Conservation (phyloP, 2,113 vertebrate species). For the Neogobius melanostomus region DNA sequence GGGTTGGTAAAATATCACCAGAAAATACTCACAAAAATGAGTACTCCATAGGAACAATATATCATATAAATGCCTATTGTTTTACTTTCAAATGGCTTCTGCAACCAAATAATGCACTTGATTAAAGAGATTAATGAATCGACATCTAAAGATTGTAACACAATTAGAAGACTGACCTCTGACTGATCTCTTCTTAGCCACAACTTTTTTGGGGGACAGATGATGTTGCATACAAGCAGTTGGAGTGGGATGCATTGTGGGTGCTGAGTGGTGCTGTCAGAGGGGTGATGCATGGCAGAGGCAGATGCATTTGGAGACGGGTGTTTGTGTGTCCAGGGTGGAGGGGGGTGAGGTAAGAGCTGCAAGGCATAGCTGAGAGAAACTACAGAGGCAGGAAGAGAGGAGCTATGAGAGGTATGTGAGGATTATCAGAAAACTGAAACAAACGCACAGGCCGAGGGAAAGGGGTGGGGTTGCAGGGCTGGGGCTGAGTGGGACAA, state of each 20-base stretch:
- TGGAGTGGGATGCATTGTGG: conserved; percentile 54
- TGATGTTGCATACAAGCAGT: conserved; percentile 40
- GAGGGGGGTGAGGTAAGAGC: conserved; percentile 47
- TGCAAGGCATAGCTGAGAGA: conserved; percentile 47
- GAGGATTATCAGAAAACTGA: conserved; percentile 78
- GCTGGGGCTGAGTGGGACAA: background rate
- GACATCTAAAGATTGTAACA: too few species aligned
- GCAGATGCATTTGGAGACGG: conserved; percentile 57
- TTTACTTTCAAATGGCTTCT: too few species aligned
- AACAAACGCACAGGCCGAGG: conserved; percentile 40
- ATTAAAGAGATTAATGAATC: background rate
- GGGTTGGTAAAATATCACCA: too few species aligned
- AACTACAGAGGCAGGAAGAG: conserved; percentile 43
- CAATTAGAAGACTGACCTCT: background rate
- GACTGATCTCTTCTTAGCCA: background rate
- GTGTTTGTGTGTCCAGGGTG: background rate
- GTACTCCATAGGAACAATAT: too few species aligned
- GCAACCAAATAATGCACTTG: too few species aligned
- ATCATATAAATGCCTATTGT: too few species aligned
- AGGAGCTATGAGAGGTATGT: conserved; percentile 76
- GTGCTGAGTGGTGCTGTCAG: conserved; percentile 62
- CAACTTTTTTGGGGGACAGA: conserved; percentile 36
- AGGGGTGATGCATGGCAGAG: conserved; percentile 65
- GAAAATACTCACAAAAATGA: too few species aligned
- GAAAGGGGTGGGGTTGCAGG: background rate